Percentiles rank a stretch among this genome's conserved stretches.
Conservation (phyloP, 2,113 vertebrate genomes). For the Nannobrachium achirus region DNA sequence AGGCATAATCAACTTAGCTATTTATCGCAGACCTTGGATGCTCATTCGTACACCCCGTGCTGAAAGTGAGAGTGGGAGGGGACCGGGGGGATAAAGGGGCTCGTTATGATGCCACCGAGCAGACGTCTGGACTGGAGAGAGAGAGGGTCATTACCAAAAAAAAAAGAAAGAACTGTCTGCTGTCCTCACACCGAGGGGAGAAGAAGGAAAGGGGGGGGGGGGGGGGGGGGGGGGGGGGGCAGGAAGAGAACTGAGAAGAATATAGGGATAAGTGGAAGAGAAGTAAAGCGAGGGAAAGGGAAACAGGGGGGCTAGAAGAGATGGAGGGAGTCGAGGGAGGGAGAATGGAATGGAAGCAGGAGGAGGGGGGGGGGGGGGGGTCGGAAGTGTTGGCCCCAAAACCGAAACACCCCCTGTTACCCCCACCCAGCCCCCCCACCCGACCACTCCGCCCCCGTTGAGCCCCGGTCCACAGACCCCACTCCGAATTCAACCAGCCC, state of each 20-base stretch:
- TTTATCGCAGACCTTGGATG: constrained; percentile 57
- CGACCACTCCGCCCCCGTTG: constrained; percentile 67
- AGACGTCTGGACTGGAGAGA: constrained; percentile 63
- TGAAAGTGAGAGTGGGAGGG: constrained; percentile 42
- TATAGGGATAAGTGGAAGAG: constrained; percentile 26
- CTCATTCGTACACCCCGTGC: constrained; percentile 19
- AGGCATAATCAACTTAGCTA: constrained; percentile 42
- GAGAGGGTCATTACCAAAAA: constrained; percentile 52
- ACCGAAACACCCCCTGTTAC: constrained; percentile 44
- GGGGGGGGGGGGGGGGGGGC: too few relatives aligned
- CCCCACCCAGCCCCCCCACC: background rate
- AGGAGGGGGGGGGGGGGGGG: constrained; percentile 64
- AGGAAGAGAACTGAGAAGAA: constrained; percentile 3
- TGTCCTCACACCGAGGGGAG: constrained; percentile 28
- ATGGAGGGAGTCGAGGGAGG: constrained; percentile 32
- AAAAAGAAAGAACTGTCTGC: constrained; percentile 44
- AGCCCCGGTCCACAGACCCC: constrained; percentile 51
- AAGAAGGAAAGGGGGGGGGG: constrained; percentile 9
- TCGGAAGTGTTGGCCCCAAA: constrained; percentile 70
- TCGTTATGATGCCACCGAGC: constrained; percentile 56
- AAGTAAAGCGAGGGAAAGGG: constrained; percentile 6
- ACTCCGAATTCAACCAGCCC: background rate
- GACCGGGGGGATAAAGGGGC: constrained; percentile 5
- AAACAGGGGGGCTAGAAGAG: constrained; percentile 30
- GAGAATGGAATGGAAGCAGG: constrained; percentile 28